Percentiles rank a stretch among this genome's conserved stretches.
Conservation (phyloP, 2,888 invertebrate genomes). For the Apamea sordens region DNA sequence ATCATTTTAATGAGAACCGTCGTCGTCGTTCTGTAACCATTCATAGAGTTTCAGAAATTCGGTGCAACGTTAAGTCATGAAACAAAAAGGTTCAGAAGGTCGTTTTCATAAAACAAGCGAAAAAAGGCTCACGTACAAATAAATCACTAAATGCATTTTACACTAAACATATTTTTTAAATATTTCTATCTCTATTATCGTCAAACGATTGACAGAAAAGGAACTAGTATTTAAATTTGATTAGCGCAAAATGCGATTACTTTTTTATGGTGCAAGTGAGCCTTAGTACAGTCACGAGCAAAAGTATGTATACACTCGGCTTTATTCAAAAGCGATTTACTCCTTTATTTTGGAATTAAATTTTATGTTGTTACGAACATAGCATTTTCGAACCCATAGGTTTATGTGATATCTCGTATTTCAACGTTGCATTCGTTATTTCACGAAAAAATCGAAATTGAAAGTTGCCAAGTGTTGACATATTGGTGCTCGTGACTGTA, state of each 20-base stretch:
- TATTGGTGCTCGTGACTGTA: too few relatives aligned
- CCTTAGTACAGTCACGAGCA: too few relatives aligned
- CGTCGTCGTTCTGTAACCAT: not conserved
- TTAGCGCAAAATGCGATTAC: not conserved
- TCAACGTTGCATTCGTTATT: too few relatives aligned
- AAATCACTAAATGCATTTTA: not conserved
- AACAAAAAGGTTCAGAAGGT: constrained; percentile 6
- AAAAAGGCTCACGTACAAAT: too few relatives aligned
- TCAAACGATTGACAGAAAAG: not conserved
- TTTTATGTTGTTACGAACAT: too few relatives aligned
- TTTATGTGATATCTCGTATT: too few relatives aligned
- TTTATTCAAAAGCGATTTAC: too few relatives aligned
- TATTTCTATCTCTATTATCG: not conserved
- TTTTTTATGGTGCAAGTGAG: not conserved
- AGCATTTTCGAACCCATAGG: too few relatives aligned
- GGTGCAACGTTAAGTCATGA: not conserved
- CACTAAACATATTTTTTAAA: not conserved
- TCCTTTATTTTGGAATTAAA: too few relatives aligned
- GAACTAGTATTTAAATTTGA: not conserved
- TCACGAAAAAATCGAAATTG: too few relatives aligned
- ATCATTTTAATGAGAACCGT: constrained; percentile 43
- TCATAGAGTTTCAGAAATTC: constrained; percentile 19
- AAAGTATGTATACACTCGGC: too few relatives aligned
- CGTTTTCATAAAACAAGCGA: not conserved
- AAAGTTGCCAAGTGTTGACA: too few relatives aligned